Percentiles rank a stretch among this genome's conserved stretches.
These are phyloP conservation scores for Anseranas semipalmata DNA, from an alignment of 2,113 vertebrate genomes.

Conservation along the genomic window DNA sequence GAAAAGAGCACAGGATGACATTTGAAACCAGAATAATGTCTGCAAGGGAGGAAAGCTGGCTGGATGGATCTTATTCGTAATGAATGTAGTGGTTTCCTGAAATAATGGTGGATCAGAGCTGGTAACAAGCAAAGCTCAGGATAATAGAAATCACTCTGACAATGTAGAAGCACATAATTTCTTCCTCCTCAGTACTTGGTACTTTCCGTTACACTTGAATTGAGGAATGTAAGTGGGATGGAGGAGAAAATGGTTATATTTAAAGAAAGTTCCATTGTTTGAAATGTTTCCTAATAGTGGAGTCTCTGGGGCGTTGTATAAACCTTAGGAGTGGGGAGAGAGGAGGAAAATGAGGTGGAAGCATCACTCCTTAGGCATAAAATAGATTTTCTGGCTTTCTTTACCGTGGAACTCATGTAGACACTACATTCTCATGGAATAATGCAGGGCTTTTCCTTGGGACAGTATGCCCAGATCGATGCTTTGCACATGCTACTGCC, in stretches of 20 bases:
- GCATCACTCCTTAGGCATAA: not conserved
- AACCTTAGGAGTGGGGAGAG: not conserved
- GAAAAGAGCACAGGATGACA: not conserved
- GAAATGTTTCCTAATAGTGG: not conserved
- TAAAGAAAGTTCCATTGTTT: constrained; percentile 45
- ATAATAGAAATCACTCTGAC: not conserved
- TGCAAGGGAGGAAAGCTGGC: not conserved
- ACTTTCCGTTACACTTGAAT: not conserved
- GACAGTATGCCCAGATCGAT: not conserved
- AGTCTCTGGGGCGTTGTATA: constrained; percentile 7
- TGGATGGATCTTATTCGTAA: constrained; percentile 49
- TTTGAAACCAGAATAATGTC: constrained; percentile 34
- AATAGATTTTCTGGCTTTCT: constrained; percentile 34
- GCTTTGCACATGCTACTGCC: not conserved
- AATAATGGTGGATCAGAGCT: not conserved
- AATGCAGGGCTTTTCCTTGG: not conserved
- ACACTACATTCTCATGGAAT: constrained; percentile 7
- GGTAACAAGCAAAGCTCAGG: not conserved
- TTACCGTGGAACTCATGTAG: not conserved
- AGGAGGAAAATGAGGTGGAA: constrained; percentile 20
- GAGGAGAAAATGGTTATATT: not conserved
- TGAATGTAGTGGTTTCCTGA: constrained; percentile 25
- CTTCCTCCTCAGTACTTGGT: not conserved
- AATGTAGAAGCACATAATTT: not conserved
- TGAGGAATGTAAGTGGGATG: not conserved